phyloP scores from a whole-genome alignment of 2,888 invertebrate species.

The Fabriciana adippe region DNA sequence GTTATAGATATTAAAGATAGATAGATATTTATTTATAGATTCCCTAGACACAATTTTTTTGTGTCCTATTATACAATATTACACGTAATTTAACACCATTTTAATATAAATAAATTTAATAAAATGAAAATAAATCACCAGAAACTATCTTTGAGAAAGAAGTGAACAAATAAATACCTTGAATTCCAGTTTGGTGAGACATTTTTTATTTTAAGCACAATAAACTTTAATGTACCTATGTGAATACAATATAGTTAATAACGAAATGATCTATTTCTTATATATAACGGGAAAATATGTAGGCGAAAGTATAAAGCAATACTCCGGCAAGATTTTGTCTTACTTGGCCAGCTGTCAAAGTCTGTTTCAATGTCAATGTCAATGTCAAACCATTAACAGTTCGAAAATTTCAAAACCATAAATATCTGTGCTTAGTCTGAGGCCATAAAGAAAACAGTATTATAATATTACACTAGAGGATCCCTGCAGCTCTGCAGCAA shows the following conservation, averaged over 20 bases:
- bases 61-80: not conserved
- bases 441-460: too few species aligned
- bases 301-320: slow-evolving; percentile 29
- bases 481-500: too few species aligned
- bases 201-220: slow-evolving; percentile 68
- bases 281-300: slow-evolving; percentile 36
- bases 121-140: not conserved
- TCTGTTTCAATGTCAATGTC: slow-evolving; percentile 18
- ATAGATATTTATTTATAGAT: too few species aligned
- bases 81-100: not conserved
- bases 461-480: too few species aligned
- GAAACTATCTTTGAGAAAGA: not conserved
- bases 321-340: not conserved
- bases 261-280: slow-evolving; percentile 21
- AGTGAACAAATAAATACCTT: slow-evolving; percentile 80
- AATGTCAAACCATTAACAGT: not conserved
- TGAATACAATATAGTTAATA: slow-evolving; percentile 9
- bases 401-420: not conserved
- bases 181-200: slow-evolving; percentile 96
- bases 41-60: slow-evolving; percentile 18
- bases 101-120: slow-evolving; percentile 1
- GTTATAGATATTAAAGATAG: too few species aligned
- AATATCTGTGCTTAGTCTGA: too few species aligned
- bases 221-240: slow-evolving; percentile 4
- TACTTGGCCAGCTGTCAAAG: slow-evolving; percentile 12